These are phyloP conservation scores for Dasypogon diadema DNA, from an alignment of 2,888 invertebrate species.

Conservation along the genomic window DNA sequence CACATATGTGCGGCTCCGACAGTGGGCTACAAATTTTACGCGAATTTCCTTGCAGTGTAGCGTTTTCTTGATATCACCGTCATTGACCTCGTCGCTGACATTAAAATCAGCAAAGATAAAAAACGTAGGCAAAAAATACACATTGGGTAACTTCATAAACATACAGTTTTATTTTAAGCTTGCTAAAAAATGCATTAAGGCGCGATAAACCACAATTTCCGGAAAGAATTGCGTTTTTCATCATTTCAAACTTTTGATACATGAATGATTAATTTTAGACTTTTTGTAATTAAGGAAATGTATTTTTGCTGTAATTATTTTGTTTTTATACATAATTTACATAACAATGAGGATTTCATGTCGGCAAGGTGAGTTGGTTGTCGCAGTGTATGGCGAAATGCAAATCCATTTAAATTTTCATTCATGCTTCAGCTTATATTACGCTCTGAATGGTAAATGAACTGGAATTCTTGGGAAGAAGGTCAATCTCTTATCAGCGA, in stretches of 20 bases:
- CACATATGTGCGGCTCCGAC: neutral
- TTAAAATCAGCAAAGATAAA: slow-evolving; percentile 33
- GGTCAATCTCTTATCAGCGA: no score
- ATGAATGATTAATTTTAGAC: neutral
- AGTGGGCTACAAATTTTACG: slow-evolving; percentile 6
- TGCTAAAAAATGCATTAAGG: slow-evolving; percentile 3
- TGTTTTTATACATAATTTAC: neutral
- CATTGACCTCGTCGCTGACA: slow-evolving; percentile 33
- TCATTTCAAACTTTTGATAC: neutral
- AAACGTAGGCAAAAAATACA: neutral
- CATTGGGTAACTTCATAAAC: neutral
- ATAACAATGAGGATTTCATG: no score
- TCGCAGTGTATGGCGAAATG: no score
- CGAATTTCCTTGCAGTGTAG: neutral
- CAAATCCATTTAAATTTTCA: no score
- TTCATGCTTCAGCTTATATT: no score
- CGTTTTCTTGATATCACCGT: neutral
- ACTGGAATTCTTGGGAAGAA: no score
- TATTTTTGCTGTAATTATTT: neutral
- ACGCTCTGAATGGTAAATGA: no score
- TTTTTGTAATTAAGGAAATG: neutral
- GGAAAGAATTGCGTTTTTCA: neutral
- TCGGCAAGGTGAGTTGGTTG: no score
- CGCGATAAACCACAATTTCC: slow-evolving; percentile 9
- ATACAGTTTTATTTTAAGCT: neutral